phyloP scores from a whole-genome alignment of 2,113 vertebrate species.

The Pionites leucogaster region DNA sequence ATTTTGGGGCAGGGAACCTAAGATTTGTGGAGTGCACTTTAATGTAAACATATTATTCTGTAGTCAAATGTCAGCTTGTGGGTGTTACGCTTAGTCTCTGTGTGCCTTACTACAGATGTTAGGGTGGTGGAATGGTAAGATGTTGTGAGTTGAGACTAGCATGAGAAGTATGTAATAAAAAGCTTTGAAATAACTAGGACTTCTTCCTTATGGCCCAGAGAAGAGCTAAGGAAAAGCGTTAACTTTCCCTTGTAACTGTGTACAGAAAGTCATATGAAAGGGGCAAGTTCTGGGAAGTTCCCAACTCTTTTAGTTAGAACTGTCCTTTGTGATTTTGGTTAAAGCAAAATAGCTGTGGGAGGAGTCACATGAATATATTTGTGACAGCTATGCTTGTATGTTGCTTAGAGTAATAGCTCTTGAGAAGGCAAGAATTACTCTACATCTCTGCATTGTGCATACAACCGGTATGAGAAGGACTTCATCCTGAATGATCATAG shows the following conservation, averaged over 20 bases:
- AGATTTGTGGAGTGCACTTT: not conserved
- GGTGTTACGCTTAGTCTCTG: not conserved
- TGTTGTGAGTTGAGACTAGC: not conserved
- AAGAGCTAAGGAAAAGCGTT: not conserved
- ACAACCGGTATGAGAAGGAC: not conserved
- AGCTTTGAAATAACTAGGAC: not conserved
- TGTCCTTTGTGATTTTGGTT: not conserved
- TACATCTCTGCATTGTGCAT: not conserved
- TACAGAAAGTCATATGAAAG: not conserved
- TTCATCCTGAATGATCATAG: not conserved
- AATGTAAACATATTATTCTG: not conserved
- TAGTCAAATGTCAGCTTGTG: not conserved
- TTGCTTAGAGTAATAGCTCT: not conserved
- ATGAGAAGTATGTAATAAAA: not conserved
- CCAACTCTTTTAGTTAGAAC: not conserved
- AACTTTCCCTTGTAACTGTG: not conserved
- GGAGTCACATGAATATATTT: fast-evolving
- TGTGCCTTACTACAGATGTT: not conserved
- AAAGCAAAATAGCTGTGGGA: not conserved
- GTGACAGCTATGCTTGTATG: not conserved
- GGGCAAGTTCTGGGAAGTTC: not conserved
- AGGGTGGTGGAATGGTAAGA: not conserved
- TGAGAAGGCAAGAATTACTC: not conserved
- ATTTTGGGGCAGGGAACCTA: not conserved
- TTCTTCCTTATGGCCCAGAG: not conserved